Evolutionary conservation across 1,140 invertebrate genomes (phyloP), one percentile per base, ranked within the genome.

Genomic region (Lysiphlebus fabarum): DNA sequence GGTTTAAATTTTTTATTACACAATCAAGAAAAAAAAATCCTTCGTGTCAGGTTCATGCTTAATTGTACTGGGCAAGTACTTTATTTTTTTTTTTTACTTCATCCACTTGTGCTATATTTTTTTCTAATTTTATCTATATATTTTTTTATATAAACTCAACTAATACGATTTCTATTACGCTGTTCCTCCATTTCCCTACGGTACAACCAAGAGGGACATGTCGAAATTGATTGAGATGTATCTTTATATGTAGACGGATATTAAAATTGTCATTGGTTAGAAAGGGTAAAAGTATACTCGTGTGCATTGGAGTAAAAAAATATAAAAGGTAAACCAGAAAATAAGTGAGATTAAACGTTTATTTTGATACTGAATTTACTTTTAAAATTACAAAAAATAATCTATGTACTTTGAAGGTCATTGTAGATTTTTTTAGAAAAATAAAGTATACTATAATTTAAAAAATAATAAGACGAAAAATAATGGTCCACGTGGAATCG

Each of bases 151-250:
- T 44, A 45, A 26, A 26, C 17, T 4, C 17, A 26, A 26, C 2
- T 4, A 4, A 51, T 56, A n/a, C 57, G 61, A 56, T 65, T 62
- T 64, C 49, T 44, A 43, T 51, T 61, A 44, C 48, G 34, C 7
- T 33, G 36, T 56, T 56, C 59, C 57, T 62, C 56, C 67, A 69
- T 69, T 69, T 70, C 69, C 69, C 69, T 11, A 61, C 51, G 63
- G 67, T 44, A 36, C 42, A 43, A 26, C 50, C 17, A 12, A 59
- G 53, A 50, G 64, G 59, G 57, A 49, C 12, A 60, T 50, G 49
- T 65, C 63, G 68, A 67, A 70, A 70, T 70, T 70, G 69, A 70
- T 70, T 70, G 68, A 70, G 68, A 70, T 63, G 66, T 67, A 70
- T 70, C 68, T 68, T 63, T 49, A 62, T 55, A 63, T 45, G 53